Evolutionary conservation across 2,888 invertebrate genomes (phyloP).

Genomic region (Chymomyza fuscimana): DNA sequence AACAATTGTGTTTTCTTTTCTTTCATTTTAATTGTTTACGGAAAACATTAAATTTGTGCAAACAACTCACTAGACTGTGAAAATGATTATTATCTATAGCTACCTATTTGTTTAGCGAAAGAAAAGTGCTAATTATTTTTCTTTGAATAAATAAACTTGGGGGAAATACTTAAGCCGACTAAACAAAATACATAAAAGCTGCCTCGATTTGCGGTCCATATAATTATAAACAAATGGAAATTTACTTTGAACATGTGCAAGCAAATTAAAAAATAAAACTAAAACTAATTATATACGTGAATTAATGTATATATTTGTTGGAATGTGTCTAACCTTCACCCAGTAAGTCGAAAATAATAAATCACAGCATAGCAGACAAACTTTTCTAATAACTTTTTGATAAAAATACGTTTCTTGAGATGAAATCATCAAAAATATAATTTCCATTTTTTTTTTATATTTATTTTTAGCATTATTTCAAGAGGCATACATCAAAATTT

Average conservation of each 20-base stretch:
- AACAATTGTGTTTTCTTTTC: conserved; percentile 5
- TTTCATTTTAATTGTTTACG: not conserved
- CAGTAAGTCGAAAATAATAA: conserved; percentile 12
- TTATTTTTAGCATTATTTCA: conserved; percentile 45
- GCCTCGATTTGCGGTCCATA: not conserved
- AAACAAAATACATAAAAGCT: not conserved
- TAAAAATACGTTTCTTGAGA: conserved; percentile 31
- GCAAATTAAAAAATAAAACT: not conserved
- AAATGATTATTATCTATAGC: not conserved
- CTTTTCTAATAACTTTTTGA: conserved; percentile 2
- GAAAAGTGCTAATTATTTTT: not conserved
- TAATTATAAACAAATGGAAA: not conserved
- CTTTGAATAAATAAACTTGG: conserved; percentile 9
- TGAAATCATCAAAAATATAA: not conserved
- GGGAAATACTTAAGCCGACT: conserved; percentile 1
- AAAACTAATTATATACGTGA: not conserved
- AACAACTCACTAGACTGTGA: not conserved
- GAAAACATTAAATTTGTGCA: not conserved
- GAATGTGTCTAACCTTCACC: conserved; percentile 9
- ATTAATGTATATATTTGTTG: not conserved
- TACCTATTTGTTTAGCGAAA: not conserved
- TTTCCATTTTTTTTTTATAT: conserved; percentile 29
- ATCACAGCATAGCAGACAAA: conserved; percentile 2
- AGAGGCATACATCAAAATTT: conserved; percentile 32
- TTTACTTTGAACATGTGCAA: not conserved